Conservation (phyloP, 2,888 invertebrate species). For the Mellilla xanthometata region DNA sequence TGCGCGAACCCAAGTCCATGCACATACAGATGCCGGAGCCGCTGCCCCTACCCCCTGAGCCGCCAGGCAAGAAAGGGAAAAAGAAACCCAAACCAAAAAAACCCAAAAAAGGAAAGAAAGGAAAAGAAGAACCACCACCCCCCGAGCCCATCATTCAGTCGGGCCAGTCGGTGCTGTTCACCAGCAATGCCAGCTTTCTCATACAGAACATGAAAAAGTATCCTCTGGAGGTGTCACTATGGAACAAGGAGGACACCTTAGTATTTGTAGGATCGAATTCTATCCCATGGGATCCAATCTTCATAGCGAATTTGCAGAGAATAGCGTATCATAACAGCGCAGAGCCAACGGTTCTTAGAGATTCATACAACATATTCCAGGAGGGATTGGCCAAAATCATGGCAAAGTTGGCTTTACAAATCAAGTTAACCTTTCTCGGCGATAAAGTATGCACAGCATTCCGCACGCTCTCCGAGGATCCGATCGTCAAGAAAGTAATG, state of each 20-base stretch:
- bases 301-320: slow-evolving; percentile 47
- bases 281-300: slow-evolving; percentile 67
- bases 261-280: slow-evolving; percentile 56
- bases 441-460: slow-evolving; percentile 66
- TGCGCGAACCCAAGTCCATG: slow-evolving; percentile 74
- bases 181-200: slow-evolving; percentile 64
- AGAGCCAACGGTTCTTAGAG: slow-evolving; percentile 53
- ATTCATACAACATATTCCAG: slow-evolving; percentile 72
- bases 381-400: slow-evolving; percentile 67
- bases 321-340: no score
- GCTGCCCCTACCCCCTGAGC: slow-evolving; percentile 64
- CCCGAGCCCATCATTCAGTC: slow-evolving; percentile 69
- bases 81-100: slow-evolving; percentile 52
- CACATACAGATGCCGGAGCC: slow-evolving; percentile 72
- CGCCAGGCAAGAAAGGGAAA: slow-evolving; percentile 59
- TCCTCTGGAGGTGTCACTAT: slow-evolving; percentile 63
- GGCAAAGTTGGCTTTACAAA: slow-evolving; percentile 65
- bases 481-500: slow-evolving; percentile 57
- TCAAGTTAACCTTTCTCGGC: slow-evolving; percentile 61
- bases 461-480: slow-evolving; percentile 69
- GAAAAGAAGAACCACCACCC: slow-evolving; percentile 48
- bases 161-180: slow-evolving; percentile 70
- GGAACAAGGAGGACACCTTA: slow-evolving; percentile 69
- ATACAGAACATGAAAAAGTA: slow-evolving; percentile 64
- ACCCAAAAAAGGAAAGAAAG: slow-evolving; percentile 57